Evolutionary conservation across 2,888 invertebrate genomes (phyloP), one percentile per base, ranked within the genome.

Genomic region (Rhyacophila evoluta): DNA sequence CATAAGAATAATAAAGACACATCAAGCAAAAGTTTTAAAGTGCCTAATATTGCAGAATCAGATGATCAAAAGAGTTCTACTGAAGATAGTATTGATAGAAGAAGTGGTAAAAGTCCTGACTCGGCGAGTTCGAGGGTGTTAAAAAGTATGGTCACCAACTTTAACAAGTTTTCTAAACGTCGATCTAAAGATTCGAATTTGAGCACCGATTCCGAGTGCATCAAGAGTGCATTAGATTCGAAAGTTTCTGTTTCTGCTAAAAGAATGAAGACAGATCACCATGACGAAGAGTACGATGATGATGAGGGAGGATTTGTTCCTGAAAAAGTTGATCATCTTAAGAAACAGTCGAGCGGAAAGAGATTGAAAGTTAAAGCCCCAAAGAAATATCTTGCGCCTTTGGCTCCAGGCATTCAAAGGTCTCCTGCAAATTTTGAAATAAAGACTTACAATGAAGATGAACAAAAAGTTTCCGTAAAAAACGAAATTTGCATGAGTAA

Each of bases 401-500:
- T 76, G 12, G 79, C 72, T 2, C 73, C 74, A 15, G 78, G 72
- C 27, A 36, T 67, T 1, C 76, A 77, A 29, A 74, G 33, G 33
- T 79, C 79, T 10, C 71, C 78, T 1, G 88, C 88, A 0, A 88
- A 86, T 83, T 85, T 89, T 36, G 88, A 89, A 85, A 88, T 90
- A 33, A 87, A 87, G 82, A 87, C 89, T 0, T 90, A 90, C 77
- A 84, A 83, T 11, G 89, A 88, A 84, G 87, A 87, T 79, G 85
- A 85, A 0, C 85, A 85, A 0, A 85, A 81, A 83, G 86, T 86
- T n/a, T 85, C 85, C 83, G 85, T 85, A 0, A 88, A 87, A 84
- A 88, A 88, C 19, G 87, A 88, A 84, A 84, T 89, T 5, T 89
- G 88, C 79, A 87, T 88, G 78, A 87, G 86, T 68, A 89, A 89